These are phyloP conservation scores for Pterois miles DNA, from an alignment of 2,797 vertebrate genomes.

Conservation along the genomic window DNA sequence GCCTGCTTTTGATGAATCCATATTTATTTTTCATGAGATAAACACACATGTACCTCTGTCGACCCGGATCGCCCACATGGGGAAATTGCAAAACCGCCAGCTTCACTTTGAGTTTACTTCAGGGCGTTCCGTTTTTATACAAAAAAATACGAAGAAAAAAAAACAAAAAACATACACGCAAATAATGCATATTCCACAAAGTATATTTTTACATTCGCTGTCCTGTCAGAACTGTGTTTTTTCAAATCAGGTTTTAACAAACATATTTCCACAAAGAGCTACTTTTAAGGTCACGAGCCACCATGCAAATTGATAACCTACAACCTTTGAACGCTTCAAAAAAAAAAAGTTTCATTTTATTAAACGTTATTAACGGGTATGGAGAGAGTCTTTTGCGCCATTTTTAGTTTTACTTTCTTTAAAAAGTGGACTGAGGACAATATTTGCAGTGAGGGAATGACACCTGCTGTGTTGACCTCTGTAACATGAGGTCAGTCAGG, in stretches of 20 bases:
- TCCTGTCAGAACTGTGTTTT: conserved; percentile 27
- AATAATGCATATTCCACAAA: conserved; percentile 53
- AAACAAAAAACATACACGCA: conserved; percentile 27
- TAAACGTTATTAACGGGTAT: neutral
- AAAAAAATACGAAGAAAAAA: conserved; percentile 36
- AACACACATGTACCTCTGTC: conserved; percentile 46
- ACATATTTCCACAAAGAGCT: conserved; percentile 14
- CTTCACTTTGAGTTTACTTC: conserved; percentile 54
- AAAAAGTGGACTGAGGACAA: neutral
- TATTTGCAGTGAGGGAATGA: neutral
- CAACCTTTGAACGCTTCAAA: neutral
- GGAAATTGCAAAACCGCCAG: conserved; percentile 28
- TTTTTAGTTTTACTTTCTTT: neutral
- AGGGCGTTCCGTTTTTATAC: conserved; percentile 58
- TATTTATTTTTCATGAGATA: conserved; percentile 36
- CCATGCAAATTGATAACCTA: neutral
- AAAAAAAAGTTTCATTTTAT: neutral
- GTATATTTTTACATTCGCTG: conserved; percentile 71
- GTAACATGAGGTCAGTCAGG: neutral
- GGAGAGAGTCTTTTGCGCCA: neutral
- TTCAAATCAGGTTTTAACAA: conserved; percentile 15
- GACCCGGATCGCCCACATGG: conserved; percentile 10
- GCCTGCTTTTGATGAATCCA: conserved; percentile 6
- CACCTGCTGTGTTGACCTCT: neutral
- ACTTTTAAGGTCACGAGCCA: neutral